Percentiles rank a stretch among this genome's conserved stretches.
These are phyloP conservation scores for Listrodromus nycthemerus DNA, from an alignment of 2,888 invertebrate genomes.

Conservation along the genomic window DNA sequence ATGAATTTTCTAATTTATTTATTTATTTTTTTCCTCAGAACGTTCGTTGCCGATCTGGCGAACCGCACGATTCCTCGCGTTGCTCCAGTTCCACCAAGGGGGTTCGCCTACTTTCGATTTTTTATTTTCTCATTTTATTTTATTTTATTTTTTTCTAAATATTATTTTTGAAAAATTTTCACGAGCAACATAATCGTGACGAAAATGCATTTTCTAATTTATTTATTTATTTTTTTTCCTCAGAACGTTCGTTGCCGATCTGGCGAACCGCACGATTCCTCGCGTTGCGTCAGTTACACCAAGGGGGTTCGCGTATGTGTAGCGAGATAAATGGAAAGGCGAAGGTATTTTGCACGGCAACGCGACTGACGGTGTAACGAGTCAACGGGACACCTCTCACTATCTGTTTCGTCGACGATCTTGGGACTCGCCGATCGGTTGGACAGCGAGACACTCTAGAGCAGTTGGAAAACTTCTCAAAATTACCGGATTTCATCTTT, in stretches of 20 bases:
- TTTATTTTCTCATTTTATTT: too few species aligned
- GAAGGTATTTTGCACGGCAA: conserved; percentile 6
- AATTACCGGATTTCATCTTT: too few species aligned
- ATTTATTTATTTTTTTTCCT: not conserved
- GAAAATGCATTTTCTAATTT: not conserved
- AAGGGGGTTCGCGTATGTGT: not conserved
- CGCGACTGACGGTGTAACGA: not conserved
- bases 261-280: not conserved
- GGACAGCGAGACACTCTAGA: not conserved
- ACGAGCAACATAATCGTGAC: not conserved
- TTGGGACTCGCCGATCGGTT: not conserved
- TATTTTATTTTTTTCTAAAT: too few species aligned
- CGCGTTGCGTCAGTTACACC: not conserved
- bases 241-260: not conserved
- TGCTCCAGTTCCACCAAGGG: not conserved
- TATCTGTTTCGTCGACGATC: conserved; percentile 6
- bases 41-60: not conserved
- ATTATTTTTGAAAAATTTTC: not conserved
- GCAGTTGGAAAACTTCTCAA: not conserved
- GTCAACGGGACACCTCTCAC: conserved; percentile 13
- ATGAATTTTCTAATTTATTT: too few species aligned
- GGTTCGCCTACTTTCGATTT: not conserved
- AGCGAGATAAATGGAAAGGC: conserved; percentile 30
- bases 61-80: not conserved
- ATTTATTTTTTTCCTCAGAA: not conserved